These are phyloP conservation scores for Ametastegia equiseti DNA, from an alignment of 2,888 invertebrate genomes.

Conservation along the genomic window DNA sequence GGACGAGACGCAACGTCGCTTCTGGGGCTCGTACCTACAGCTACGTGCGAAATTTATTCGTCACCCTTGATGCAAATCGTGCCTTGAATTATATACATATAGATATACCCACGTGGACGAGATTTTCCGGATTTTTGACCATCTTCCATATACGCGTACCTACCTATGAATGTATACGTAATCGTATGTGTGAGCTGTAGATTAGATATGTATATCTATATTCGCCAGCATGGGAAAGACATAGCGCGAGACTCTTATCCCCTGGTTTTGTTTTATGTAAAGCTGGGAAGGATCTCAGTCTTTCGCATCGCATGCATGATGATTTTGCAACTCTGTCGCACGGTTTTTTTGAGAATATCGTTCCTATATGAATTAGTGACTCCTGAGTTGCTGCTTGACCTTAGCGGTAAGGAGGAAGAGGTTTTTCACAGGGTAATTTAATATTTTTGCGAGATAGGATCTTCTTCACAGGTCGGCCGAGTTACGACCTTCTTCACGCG, in stretches of 20 bases:
- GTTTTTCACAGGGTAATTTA: background rate
- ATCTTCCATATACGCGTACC: background rate
- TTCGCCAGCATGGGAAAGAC: background rate
- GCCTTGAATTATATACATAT: constrained; percentile 1
- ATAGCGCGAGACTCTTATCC: constrained; percentile 4
- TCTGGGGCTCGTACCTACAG: background rate
- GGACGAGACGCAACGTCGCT: background rate
- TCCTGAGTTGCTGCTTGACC: background rate
- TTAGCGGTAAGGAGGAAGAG: background rate
- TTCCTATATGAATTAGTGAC: too few relatives aligned
- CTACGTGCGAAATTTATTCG: constrained; percentile 6
- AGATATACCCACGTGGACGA: background rate
- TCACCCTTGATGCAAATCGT: constrained; percentile 40
- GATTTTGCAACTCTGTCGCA: background rate
- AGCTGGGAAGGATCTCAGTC: background rate
- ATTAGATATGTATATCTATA: background rate
- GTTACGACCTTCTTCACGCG: too few relatives aligned
- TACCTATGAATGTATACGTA: background rate
- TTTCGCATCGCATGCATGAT: background rate
- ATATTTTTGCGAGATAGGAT: too few relatives aligned
- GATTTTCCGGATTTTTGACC: constrained; percentile 1
- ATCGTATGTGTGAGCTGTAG: too few relatives aligned
- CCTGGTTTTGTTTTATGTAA: constrained; percentile 19
- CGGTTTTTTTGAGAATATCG: background rate
- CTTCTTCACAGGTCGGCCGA: too few relatives aligned